These are phyloP conservation scores for Drosophila pallidifrons DNA, from an alignment of 1,140 invertebrate genomes.

Conservation along the genomic window DNA sequence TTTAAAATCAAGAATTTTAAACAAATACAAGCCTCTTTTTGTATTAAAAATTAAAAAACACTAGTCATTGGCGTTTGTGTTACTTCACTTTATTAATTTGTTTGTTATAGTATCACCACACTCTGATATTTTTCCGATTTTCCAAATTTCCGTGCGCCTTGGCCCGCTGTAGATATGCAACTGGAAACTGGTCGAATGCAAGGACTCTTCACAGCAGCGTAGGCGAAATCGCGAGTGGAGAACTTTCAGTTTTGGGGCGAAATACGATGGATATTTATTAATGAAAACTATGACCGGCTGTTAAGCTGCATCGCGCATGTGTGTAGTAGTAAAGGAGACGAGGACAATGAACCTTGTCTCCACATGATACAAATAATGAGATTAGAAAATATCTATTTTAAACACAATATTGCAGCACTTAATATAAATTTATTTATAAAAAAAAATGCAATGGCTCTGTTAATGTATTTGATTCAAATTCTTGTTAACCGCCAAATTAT, in stretches of 20 bases:
- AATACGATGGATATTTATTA: conserved; percentile 53
- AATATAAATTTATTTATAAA: too few species aligned
- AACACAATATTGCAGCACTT: too few species aligned
- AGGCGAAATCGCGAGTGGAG: conserved; percentile 32
- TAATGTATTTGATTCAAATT: neutral
- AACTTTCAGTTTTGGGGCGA: conserved; percentile 21
- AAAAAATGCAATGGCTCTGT: too few species aligned
- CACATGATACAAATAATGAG: neutral
- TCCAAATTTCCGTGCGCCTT: conserved; percentile 68
- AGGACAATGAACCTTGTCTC: conserved; percentile 40
- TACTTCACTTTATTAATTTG: conserved; percentile 7
- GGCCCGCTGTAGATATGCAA: conserved; percentile 75
- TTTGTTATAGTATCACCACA: conserved; percentile 28
- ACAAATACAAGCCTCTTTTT: neutral
- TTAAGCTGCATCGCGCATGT: conserved; percentile 44
- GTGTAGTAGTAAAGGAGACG: conserved; percentile 39
- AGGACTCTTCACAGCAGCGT: conserved; percentile 50
- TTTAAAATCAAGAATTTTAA: neutral
- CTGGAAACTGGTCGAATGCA: conserved; percentile 61
- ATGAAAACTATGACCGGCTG: conserved; percentile 54
- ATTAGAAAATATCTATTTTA: too few species aligned
- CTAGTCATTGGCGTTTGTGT: neutral
- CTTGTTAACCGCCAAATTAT: conserved; percentile 2
- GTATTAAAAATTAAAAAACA: neutral
- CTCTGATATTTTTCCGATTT: conserved; percentile 36